phyloP scores from a whole-genome alignment of 2,113 vertebrate genomes.

The Sula dactylatra region DNA sequence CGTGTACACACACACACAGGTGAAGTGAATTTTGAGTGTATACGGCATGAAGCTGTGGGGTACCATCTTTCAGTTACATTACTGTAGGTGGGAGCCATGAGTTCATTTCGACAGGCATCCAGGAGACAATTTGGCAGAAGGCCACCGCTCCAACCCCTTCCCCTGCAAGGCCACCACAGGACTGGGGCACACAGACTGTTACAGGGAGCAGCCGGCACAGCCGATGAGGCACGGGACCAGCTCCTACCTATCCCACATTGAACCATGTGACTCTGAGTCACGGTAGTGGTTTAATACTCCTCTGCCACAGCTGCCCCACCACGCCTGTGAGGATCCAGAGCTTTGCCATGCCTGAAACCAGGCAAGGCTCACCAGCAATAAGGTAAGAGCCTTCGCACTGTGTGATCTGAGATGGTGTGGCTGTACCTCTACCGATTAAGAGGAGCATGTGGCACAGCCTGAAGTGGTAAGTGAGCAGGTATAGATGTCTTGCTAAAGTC shows the following conservation, averaged over 20 bases:
- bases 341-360: background rate
- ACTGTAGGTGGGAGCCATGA: background rate
- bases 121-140: background rate
- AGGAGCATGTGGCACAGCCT: accelerated
- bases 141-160: background rate
- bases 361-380: background rate
- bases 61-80: background rate
- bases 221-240: accelerated
- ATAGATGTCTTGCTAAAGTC: background rate
- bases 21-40: background rate
- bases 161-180: background rate
- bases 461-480: background rate
- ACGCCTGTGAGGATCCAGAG: accelerated
- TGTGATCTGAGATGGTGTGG: accelerated
- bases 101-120: background rate
- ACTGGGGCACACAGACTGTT: accelerated
- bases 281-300: background rate
- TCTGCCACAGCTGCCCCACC: background rate
- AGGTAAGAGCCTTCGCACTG: background rate
- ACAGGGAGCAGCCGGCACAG: accelerated
- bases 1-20: too few relatives aligned
- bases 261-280: accelerated
- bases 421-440: background rate
- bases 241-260: background rate
- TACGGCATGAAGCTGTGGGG: background rate